phyloP scores from a whole-genome alignment of 2,888 invertebrate genomes.

The Parnassius orleans region DNA sequence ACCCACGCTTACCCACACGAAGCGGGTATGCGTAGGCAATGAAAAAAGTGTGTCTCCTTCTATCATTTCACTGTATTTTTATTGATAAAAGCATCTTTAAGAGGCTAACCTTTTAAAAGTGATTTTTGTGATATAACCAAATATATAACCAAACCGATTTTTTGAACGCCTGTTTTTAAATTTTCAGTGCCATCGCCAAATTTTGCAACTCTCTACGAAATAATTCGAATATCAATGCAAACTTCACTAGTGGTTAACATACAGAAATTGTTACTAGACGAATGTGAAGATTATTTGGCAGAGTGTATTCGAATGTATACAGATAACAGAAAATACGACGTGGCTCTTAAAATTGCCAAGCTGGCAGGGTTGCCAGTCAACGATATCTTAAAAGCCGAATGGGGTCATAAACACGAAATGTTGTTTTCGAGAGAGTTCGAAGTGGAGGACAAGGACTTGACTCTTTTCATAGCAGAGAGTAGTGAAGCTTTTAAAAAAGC shows the following conservation, averaged over 20 bases:
- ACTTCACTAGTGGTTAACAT: conserved; percentile 79
- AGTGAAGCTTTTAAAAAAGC: conserved; percentile 82
- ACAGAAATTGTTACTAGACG: conserved; percentile 63
- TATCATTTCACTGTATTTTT: no score
- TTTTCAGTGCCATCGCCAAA: conserved; percentile 68
- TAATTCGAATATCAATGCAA: conserved; percentile 81
- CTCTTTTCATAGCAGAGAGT: conserved; percentile 81
- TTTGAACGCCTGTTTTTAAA: background rate
- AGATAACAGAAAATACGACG: conserved; percentile 72
- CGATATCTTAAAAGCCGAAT: conserved; percentile 77
- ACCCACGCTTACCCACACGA: no score
- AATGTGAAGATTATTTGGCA: conserved; percentile 68
- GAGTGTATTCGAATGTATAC: conserved; percentile 79
- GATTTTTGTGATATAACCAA: no score
- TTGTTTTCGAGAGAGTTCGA: conserved; percentile 48
- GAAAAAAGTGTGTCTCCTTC: no score
- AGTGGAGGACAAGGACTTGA: conserved; percentile 60
- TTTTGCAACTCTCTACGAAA: conserved; percentile 64
- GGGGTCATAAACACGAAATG: conserved; percentile 74
- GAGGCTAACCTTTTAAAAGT: no score
- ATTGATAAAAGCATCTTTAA: no score
- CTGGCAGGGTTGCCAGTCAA: conserved; percentile 71
- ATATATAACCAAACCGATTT: no score
- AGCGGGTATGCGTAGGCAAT: no score
- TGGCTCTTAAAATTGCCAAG: conserved; percentile 81